Percentiles rank a stretch among this genome's conserved stretches.
Evolutionary conservation across 1,140 invertebrate genomes (phyloP).

Genomic region (Sarcophaga bullata): DNA sequence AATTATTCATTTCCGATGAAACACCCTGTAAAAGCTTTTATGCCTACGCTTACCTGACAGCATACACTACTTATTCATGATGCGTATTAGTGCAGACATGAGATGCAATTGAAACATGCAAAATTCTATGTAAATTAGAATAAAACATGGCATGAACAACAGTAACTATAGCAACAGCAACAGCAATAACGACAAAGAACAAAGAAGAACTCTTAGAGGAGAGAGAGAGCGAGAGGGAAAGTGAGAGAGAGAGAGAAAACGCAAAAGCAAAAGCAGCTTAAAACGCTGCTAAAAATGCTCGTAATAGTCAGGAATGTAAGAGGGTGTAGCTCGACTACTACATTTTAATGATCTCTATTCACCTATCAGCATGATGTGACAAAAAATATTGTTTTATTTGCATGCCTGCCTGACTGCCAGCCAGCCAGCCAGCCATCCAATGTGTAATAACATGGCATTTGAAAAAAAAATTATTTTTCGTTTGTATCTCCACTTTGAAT

Average conservation of each 20-base stretch:
- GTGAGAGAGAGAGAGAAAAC: not conserved
- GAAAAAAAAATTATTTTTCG: not conserved
- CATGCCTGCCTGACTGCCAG: too few species aligned
- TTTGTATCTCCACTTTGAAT: not conserved
- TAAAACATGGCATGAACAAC: not conserved
- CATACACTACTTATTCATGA: not conserved
- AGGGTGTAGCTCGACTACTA: not conserved
- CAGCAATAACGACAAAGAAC: too few species aligned
- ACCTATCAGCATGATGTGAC: not conserved
- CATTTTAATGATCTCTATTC: conserved; percentile 7
- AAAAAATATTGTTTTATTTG: conserved; percentile 11
- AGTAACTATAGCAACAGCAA: too few species aligned
- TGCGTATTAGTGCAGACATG: not conserved
- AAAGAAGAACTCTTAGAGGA: not conserved
- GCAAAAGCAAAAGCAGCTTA: not conserved
- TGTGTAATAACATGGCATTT: not conserved
- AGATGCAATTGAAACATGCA: not conserved
- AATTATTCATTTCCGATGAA: too few species aligned
- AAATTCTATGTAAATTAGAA: conserved; percentile 3
- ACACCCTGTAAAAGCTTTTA: not conserved
- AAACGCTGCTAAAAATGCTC: not conserved
- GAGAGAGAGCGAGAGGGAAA: not conserved
- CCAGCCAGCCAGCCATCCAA: not conserved
- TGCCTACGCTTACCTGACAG: not conserved
- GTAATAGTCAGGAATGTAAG: too few species aligned